Percentiles rank a stretch among this genome's conserved stretches.
Conservation (phyloP, 1,140 invertebrate species). For the Drosophila lacteicornis region DNA sequence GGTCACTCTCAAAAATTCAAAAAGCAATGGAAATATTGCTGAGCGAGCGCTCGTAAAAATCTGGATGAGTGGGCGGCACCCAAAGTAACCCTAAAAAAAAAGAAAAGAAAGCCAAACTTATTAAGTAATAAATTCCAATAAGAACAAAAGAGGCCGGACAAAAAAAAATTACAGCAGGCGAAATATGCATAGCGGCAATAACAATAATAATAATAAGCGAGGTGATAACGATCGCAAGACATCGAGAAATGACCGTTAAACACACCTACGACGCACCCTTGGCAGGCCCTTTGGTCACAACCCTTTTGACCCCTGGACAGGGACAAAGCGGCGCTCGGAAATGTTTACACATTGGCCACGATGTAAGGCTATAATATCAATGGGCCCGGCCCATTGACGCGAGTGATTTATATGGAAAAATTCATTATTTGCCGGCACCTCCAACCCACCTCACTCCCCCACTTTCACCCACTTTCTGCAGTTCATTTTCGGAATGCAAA, state of each 20-base stretch:
- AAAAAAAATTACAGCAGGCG: conserved; percentile 36
- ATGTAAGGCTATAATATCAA: conserved; percentile 52
- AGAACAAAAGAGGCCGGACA: conserved; percentile 59
- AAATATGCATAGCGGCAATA: conserved; percentile 68
- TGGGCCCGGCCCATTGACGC: conserved; percentile 76
- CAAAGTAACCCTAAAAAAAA: conserved; percentile 6
- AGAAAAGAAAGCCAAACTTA: conserved; percentile 64
- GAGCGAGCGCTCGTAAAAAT: conserved; percentile 76
- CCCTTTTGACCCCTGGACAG: conserved; percentile 59
- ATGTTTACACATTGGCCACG: conserved; percentile 56
- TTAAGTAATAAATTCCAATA: conserved; percentile 83
- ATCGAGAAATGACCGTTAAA: conserved; percentile 82
- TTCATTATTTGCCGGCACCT: conserved; percentile 75
- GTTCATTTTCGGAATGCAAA: conserved; percentile 76
- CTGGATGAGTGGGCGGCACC: not conserved
- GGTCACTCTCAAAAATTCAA: conserved; percentile 59
- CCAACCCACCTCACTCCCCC: not conserved
- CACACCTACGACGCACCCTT: conserved; percentile 69
- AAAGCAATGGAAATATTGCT: conserved; percentile 65
- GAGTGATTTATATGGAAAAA: conserved; percentile 81
- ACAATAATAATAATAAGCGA: conserved; percentile 70
- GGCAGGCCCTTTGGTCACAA: conserved; percentile 38
- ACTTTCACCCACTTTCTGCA: conserved; percentile 1
- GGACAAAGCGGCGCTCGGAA: conserved; percentile 54
- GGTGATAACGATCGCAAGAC: conserved; percentile 81